A percentile compares a stretch with the other conserved stretches of the same genome.
Evolutionary conservation across 2,797 vertebrate species (phyloP).

Genomic region (Lepilemur septentrionalis): DNA sequence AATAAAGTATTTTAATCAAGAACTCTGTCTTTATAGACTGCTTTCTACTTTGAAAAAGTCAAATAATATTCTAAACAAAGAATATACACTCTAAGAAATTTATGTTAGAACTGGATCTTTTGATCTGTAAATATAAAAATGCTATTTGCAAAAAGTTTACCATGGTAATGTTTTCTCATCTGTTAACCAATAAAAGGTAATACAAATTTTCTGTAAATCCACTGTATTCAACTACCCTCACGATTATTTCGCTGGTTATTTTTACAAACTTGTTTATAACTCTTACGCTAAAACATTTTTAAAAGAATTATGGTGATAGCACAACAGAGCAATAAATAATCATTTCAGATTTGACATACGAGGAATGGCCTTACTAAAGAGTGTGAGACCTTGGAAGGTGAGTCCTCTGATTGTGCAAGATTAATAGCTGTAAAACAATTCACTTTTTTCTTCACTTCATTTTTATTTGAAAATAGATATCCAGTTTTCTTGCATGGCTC

Average conservation of each 20-base stretch:
- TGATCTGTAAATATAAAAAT: neutral
- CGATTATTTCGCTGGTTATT: neutral
- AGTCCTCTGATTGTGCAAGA: neutral
- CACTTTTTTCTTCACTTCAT: neutral
- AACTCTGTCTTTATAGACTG: neutral
- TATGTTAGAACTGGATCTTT: neutral
- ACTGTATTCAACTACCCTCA: neutral
- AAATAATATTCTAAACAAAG: neutral
- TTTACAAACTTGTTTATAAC: neutral
- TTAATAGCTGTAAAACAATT: neutral
- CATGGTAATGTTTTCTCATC: conserved; percentile 8
- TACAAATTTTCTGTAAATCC: neutral
- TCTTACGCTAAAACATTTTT: neutral
- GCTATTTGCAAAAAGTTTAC: neutral
- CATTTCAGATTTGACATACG: neutral
- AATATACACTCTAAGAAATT: neutral
- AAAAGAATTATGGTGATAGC: neutral
- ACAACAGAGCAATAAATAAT: neutral
- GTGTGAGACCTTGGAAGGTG: neutral
- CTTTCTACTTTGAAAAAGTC: neutral
- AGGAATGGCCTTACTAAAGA: neutral
- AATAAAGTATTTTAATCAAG: neutral
- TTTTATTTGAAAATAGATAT: neutral
- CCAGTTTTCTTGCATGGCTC: neutral
- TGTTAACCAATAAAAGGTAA: conserved; percentile 10